A percentile compares a stretch with the other conserved stretches of the same genome.
Evolutionary conservation across 1,140 invertebrate genomes (phyloP).

Genomic region (Aphelinus certus): DNA sequence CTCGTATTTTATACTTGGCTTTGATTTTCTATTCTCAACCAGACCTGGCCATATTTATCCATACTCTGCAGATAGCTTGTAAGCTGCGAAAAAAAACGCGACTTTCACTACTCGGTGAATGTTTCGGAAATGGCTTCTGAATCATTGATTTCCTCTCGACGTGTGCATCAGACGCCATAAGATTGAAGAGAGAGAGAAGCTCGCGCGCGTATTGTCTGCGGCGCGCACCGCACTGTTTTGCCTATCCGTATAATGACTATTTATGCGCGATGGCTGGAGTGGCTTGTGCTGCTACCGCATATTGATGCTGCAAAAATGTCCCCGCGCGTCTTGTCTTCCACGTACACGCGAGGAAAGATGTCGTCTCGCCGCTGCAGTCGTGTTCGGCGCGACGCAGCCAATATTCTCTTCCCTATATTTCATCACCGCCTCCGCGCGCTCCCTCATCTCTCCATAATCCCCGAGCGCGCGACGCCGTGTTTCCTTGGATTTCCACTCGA

Average conservation of each 20-base stretch:
- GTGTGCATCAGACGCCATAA: too few relatives aligned
- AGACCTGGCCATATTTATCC: too few relatives aligned
- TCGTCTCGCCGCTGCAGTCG: neutral
- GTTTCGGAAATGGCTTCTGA: too few relatives aligned
- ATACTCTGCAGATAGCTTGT: too few relatives aligned
- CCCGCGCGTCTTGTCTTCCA: neutral
- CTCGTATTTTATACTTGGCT: too few relatives aligned
- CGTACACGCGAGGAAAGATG: neutral
- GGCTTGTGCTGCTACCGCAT: neutral
- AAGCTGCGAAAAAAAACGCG: too few relatives aligned
- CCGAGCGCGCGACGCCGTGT: too few relatives aligned
- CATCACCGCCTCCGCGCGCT: neutral
- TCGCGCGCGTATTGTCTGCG: neutral
- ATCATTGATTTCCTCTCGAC: too few relatives aligned
- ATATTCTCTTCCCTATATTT: neutral
- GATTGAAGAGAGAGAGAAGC: neutral
- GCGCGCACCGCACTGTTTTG: neutral
- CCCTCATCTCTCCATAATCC: neutral
- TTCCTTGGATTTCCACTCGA: too few relatives aligned
- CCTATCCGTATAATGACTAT: conserved; percentile 1
- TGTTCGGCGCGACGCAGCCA: neutral
- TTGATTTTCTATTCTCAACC: too few relatives aligned
- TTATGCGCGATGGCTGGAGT: neutral
- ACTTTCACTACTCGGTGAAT: too few relatives aligned
- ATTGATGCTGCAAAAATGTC: neutral